A percentile compares a stretch with the other conserved stretches of the same genome.
phyloP scores from a whole-genome alignment of 2,113 vertebrate genomes.

The Oenanthe melanoleuca region DNA sequence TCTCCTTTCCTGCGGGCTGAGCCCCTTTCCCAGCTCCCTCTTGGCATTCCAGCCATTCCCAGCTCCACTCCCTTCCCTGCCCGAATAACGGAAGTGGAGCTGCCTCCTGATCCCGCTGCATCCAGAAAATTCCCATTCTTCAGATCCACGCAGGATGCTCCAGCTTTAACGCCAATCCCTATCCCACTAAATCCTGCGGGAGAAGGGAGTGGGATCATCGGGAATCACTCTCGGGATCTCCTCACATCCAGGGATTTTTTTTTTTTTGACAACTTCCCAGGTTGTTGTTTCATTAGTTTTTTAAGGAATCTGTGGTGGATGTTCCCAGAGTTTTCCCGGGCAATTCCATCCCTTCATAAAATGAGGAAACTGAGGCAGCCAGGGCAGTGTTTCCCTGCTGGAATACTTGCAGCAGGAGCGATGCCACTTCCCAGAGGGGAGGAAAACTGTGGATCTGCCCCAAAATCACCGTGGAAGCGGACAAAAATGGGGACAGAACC shows the following conservation, averaged over 20 bases:
- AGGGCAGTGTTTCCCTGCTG: background rate
- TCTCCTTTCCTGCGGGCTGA: background rate
- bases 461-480: background rate
- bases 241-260: background rate
- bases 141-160: background rate
- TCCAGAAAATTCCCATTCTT: background rate
- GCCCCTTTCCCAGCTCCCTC: background rate
- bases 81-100: background rate
- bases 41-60: background rate
- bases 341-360: background rate
- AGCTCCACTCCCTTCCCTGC: background rate
- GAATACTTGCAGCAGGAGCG: background rate
- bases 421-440: background rate
- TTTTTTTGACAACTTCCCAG: fast-evolving
- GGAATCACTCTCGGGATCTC: background rate
- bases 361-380: background rate
- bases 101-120: background rate
- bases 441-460: no score
- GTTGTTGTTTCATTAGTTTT: background rate
- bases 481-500: background rate
- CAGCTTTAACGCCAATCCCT: background rate
- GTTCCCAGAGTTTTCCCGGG: background rate
- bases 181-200: background rate
- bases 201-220: background rate
- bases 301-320: background rate